Conservation (phyloP, 2,797 vertebrate species). For the Ceyx erithaca region DNA sequence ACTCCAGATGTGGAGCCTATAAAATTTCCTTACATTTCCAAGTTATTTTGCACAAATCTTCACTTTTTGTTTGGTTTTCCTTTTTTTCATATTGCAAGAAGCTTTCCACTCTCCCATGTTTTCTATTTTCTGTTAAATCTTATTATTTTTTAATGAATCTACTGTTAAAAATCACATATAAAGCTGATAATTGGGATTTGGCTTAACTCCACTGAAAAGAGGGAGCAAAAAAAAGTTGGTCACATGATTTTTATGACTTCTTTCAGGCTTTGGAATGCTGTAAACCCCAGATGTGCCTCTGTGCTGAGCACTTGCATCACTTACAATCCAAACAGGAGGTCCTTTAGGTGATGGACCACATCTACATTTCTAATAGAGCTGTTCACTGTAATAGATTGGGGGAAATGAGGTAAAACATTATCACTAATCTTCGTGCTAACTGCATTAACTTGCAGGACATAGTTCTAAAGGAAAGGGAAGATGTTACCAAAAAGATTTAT, state of each 20-base stretch:
- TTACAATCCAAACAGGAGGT: neutral
- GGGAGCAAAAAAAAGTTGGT: neutral
- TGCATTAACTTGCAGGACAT: conserved; percentile 22
- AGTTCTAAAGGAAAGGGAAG: conserved; percentile 21
- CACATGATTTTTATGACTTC: too few species aligned
- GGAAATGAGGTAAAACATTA: conserved; percentile 40
- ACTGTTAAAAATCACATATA: neutral
- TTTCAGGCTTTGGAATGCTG: neutral
- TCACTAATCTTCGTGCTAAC: neutral
- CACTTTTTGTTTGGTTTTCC: neutral
- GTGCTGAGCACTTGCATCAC: neutral
- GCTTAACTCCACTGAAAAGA: neutral
- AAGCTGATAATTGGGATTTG: neutral
- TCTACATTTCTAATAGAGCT: conserved; percentile 16
- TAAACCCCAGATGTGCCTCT: neutral
- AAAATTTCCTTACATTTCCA: neutral
- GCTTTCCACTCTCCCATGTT: neutral
- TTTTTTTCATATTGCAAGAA: neutral
- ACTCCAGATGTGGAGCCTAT: too few species aligned
- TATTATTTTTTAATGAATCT: neutral
- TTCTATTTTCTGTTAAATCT: neutral
- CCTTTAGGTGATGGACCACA: neutral
- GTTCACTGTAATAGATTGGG: neutral
- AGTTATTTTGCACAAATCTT: neutral
- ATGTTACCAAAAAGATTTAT: conserved; percentile 29